Percentiles rank a stretch among this genome's conserved stretches.
Evolutionary conservation across 1,140 invertebrate species (phyloP).

Genomic region (Callitettix versicolor): DNA sequence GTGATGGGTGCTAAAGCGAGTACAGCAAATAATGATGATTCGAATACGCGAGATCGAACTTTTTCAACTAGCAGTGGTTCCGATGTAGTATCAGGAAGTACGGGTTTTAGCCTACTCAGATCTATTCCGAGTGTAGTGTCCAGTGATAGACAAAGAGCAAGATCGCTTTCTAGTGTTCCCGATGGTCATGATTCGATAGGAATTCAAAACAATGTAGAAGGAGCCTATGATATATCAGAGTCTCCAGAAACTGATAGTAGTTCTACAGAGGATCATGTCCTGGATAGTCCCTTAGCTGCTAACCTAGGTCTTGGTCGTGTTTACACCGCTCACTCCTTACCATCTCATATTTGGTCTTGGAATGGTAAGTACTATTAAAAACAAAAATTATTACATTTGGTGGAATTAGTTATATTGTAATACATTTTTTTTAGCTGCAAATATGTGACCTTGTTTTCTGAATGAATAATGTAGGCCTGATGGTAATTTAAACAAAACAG

Average conservation of each 20-base stretch:
- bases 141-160: conserved; percentile 61
- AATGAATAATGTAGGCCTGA: too few species aligned
- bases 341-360: conserved; percentile 81
- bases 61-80: conserved; percentile 60
- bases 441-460: too few species aligned
- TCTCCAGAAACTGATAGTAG: conserved; percentile 46
- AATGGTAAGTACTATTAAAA: conserved; percentile 54
- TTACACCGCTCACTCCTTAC: conserved; percentile 77
- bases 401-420: too few species aligned
- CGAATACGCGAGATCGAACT: conserved; percentile 60
- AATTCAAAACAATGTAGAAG: conserved; percentile 24
- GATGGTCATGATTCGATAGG: conserved; percentile 37
- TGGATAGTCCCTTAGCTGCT: conserved; percentile 31
- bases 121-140: conserved; percentile 59
- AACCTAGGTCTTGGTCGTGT: conserved; percentile 51
- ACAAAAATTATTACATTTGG: not conserved
- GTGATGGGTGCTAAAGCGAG: conserved; percentile 74
- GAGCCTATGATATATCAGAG: conserved; percentile 47
- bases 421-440: too few species aligned
- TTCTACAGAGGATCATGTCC: conserved; percentile 37
- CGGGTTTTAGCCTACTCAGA: conserved; percentile 59
- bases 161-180: conserved; percentile 72
- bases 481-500: too few species aligned
- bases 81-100: conserved; percentile 44
- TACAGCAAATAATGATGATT: conserved; percentile 55